Conservation (phyloP, 2,888 invertebrate species). For the Clusia tigrina region DNA sequence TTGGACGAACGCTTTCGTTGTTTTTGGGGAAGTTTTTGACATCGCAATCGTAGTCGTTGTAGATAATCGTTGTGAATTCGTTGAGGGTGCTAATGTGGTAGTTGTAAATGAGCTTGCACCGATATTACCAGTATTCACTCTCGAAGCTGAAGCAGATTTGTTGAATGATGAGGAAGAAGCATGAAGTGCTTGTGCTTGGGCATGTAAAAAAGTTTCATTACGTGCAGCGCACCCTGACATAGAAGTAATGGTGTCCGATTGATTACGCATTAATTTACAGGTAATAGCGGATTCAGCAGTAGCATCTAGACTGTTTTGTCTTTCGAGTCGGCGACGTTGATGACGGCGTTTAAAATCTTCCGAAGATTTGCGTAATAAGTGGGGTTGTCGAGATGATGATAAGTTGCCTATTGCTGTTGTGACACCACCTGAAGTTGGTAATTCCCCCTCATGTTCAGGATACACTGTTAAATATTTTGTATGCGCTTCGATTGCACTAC, state of each 20-base stretch:
- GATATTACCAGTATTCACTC: too few species aligned
- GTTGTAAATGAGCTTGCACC: constrained; percentile 14
- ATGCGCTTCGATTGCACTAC: constrained; percentile 41
- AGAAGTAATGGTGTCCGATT: constrained; percentile 50
- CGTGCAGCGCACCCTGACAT: constrained; percentile 20
- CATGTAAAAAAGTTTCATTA: constrained; percentile 51
- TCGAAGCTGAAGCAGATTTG: constrained; percentile 40
- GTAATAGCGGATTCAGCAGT: constrained; percentile 45
- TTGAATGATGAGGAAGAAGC: constrained; percentile 26
- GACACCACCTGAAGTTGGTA: constrained; percentile 26
- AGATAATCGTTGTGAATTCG: neutral
- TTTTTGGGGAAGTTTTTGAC: constrained; percentile 23
- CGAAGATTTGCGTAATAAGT: constrained; percentile 52
- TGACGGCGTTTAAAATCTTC: constrained; percentile 54
- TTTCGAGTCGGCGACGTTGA: constrained; percentile 51
- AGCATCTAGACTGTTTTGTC: constrained; percentile 60
- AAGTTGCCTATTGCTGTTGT: constrained; percentile 38
- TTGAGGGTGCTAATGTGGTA: constrained; percentile 14
- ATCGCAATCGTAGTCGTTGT: constrained; percentile 24
- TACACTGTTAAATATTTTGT: constrained; percentile 59
- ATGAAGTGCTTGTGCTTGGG: constrained; percentile 35
- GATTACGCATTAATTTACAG: constrained; percentile 51
- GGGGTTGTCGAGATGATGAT: constrained; percentile 27
- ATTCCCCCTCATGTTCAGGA: constrained; percentile 48
- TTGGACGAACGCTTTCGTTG: constrained; percentile 18